These are phyloP conservation scores for Heliocidaris tuberculata DNA, from an alignment of 35 echinoderm and acorn worm genomes.

Conservation along the genomic window DNA sequence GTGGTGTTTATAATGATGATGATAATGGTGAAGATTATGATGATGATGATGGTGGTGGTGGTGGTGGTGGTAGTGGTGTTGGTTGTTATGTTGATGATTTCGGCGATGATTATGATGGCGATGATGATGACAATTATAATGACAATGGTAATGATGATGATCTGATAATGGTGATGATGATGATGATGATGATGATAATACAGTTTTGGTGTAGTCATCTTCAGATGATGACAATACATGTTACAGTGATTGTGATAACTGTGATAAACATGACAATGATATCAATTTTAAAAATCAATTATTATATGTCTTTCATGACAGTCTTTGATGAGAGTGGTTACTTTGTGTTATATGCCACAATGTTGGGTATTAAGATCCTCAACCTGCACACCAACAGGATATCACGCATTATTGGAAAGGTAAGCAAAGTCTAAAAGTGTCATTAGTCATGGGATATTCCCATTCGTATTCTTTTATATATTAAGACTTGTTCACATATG, in stretches of 20 bases:
- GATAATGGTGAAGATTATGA: neutral
- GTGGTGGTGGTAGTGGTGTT: neutral
- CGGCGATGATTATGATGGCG: neutral
- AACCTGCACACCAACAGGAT: constrained; percentile 95
- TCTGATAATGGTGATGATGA: too few species aligned
- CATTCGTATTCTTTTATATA: too few species aligned
- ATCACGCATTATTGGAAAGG: constrained; percentile 88
- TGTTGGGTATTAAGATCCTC: constrained; percentile 93
- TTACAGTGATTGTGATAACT: too few species aligned
- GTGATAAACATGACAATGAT: too few species aligned
- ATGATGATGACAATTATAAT: neutral
- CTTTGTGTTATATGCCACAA: constrained; percentile 95
- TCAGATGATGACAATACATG: too few species aligned
- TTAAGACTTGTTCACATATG: too few species aligned
- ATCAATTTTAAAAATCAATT: too few species aligned
- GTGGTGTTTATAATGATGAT: neutral
- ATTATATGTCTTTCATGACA: constrained; percentile 36
- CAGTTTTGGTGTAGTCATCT: too few species aligned
- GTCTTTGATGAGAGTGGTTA: constrained; percentile 97
- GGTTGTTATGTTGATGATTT: neutral
- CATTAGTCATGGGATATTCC: neutral
- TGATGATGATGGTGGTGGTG: neutral
- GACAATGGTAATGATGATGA: neutral
- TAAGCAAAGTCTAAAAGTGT: neutral
- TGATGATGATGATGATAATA: too few species aligned